Evolutionary conservation across 2,797 vertebrate species (phyloP), one percentile per base, ranked within the genome.

Genomic region (Ctenochaetus hawaiiensis): DNA sequence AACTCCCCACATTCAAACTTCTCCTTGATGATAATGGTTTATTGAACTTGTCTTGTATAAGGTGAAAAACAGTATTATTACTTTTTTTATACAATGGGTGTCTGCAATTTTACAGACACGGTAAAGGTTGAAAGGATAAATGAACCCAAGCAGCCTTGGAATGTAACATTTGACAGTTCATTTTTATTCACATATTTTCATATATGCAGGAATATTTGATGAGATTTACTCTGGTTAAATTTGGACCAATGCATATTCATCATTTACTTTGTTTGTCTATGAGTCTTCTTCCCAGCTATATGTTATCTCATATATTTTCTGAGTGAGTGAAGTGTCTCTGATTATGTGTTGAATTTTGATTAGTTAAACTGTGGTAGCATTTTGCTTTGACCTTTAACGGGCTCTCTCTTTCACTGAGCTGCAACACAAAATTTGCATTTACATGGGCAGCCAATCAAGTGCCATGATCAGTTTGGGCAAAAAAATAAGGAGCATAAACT

Each of bases 301-400:
- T 51, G 17, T 26, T 51, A 68, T 64, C 51, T 10, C 41, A 45
- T 75, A 30, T 59, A 60, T 51, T 34, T 67, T 56, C 58, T 62
- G 22, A 64, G 30, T 60, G 20, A 71, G 18, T 47, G 16, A 53
- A 57, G n/a, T 41, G n/a, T 58, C 20, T 64, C 30, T 75, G 73
- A 59, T 72, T 80, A 54, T 61, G 59, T 61, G 51, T 65, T 59
- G 51, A 69, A 82, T 60, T 75, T 63, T 69, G 45, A 80, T 67
- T 20, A 66, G 64, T 70, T 57, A 53, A 63, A 48, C 48, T n/a
- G 41, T 62, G 67, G 41, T 20, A 52, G 60, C 47, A 61, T 74
- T 85, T 82, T 45, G n/a, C 23, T 69, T 53, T 72, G 71, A 78
- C 74, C 80, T 80, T 83, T 72, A 72, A 44, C 18, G 14, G 52